Percentiles rank a stretch among this genome's conserved stretches.
Evolutionary conservation across 1,140 invertebrate species (phyloP).

Genomic region (Paraescarpia echinospica): DNA sequence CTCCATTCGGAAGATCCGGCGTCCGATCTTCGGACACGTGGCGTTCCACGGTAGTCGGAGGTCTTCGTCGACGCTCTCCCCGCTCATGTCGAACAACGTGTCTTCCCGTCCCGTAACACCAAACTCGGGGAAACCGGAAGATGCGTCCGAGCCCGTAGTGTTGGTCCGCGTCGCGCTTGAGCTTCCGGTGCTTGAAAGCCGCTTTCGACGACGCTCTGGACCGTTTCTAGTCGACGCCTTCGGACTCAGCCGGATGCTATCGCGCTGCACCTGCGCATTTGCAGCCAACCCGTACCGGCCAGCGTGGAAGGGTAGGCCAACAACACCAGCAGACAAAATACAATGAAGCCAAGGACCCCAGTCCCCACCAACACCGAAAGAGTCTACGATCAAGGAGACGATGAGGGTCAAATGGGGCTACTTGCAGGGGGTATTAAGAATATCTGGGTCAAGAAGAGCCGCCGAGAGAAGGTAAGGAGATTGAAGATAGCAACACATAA

Average conservation of each 20-base stretch:
- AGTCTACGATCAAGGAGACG: too few species aligned
- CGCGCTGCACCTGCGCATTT: not conserved
- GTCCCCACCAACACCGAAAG: too few species aligned
- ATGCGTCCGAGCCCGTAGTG: not conserved
- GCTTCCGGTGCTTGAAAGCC: not conserved
- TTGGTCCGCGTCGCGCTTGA: not conserved
- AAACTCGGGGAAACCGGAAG: constrained; percentile 16
- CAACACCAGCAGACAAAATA: too few species aligned
- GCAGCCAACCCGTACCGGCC: too few species aligned
- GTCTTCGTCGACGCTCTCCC: constrained; percentile 19
- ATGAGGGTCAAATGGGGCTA: too few species aligned
- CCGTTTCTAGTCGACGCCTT: not conserved
- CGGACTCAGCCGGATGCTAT: not conserved
- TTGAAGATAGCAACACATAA: too few species aligned
- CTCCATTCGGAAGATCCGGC: constrained; percentile 18
- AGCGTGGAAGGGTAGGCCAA: too few species aligned
- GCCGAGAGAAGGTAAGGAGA: too few species aligned
- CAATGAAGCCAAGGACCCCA: too few species aligned
- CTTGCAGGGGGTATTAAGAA: too few species aligned
- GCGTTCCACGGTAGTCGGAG: constrained; percentile 17
- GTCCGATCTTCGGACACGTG: constrained; percentile 15
- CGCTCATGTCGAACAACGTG: not conserved
- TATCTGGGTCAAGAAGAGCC: too few species aligned
- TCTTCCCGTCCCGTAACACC: constrained; percentile 13
- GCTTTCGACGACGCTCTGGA: not conserved